These are phyloP conservation scores for Allacma fusca DNA, from an alignment of 2,888 invertebrate species.

Conservation along the genomic window DNA sequence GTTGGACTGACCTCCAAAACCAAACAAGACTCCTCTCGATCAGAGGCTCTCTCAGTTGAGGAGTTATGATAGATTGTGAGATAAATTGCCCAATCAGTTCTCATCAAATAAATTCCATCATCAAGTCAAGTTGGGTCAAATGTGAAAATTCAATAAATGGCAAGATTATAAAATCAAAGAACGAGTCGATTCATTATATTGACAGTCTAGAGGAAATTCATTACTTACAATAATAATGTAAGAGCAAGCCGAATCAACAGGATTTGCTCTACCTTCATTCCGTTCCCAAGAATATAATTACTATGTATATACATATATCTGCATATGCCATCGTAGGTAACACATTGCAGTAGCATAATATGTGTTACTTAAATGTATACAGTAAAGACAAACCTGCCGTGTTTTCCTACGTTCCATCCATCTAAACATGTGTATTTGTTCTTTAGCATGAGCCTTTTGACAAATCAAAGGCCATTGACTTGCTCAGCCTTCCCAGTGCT, in stretches of 20 bases:
- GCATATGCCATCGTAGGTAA: too few species aligned
- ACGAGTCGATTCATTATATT: not conserved
- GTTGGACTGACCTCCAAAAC: not conserved
- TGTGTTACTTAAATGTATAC: not conserved
- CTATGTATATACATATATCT: too few species aligned
- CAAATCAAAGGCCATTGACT: conserved; percentile 16
- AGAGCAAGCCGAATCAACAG: not conserved
- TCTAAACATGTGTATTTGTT: not conserved
- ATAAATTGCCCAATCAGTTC: not conserved
- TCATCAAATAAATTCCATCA: not conserved
- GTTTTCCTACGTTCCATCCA: not conserved
- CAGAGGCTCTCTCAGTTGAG: too few species aligned
- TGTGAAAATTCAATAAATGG: conserved; percentile 9
- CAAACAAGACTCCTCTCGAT: not conserved
- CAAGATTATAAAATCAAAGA: not conserved
- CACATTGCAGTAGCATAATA: too few species aligned
- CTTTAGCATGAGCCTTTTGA: not conserved
- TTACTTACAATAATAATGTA: not conserved
- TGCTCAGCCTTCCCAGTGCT: too few species aligned
- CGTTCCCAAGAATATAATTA: too few species aligned
- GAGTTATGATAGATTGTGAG: not conserved
- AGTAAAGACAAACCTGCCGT: not conserved
- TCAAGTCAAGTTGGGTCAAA: not conserved
- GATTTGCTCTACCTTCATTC: too few species aligned
- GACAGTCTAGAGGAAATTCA: not conserved